Evolutionary conservation across 64 coral and sea anemone species (phyloP), one percentile per base, ranked within the genome.

Genomic region (Trachythela sp.): DNA sequence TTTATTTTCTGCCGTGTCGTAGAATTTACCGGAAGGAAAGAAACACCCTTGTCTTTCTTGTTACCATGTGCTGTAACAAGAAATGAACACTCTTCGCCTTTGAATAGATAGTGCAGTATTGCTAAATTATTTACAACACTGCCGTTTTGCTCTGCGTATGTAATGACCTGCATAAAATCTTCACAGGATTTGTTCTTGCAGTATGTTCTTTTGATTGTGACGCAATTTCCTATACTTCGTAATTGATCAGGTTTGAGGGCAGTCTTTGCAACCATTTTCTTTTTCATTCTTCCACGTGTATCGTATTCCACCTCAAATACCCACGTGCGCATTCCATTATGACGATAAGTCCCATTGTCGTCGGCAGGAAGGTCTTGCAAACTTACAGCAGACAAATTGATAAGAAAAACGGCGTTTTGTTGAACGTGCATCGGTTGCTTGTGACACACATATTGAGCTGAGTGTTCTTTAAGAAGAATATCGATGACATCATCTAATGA

Each of bases 341-440:
- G 85, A 54, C 70, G 84, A 83, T 94, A 90, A 48, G 56, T 90
- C 43, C 92, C 88, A 32, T 90, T 90, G 54, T 94, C 88, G 84
- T 94, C 92, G 40, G 85, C 29, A 37, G 88, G 84, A 42, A 94
- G 85, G 83, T 94, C 88, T 59, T 94, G 64, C 31, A 94, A 39
- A 54, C 75, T 89, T 54, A 90, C 85, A 42, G 92, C 83, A 22
- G 48, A 71, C 76, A 84, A 85, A 89, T 75, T 93, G 20, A 93
- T 86, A 38, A 90, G 84, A 85, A 90, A 88, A 51, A 94, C 85
- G n/a, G 88, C 84, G 54, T 94, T 94, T 87, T 67, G 88, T 50
- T 94, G 92, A 13, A 94, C 92, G 84, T 90, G 92, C 85, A 90
- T 87, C 8, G 88, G 88, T 90, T 94, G 88, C 45, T 89, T 50